Evolutionary conservation across 2,888 invertebrate species (phyloP), one percentile per base, ranked within the genome.

Genomic region (Tenthredo mesomela): DNA sequence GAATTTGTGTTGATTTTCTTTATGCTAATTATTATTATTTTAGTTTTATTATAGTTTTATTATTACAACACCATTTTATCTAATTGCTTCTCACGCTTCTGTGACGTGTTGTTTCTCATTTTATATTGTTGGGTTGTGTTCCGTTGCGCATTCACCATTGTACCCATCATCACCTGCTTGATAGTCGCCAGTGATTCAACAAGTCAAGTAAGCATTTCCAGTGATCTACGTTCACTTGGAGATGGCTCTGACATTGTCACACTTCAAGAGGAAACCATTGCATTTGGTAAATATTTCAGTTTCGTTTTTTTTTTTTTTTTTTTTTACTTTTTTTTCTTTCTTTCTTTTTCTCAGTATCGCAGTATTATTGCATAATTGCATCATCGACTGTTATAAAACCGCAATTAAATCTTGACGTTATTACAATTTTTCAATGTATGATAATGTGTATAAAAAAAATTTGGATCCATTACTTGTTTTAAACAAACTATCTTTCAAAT

Each of bases 191-290:
- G 92, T 89, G 93, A 93, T 91, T 91, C 93, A 87, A 90, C 93
- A 91, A 93, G 93, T 93, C 93, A 93, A 89, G 92, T 92, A 92
- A 93, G 93, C 91, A 93, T 93, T 92, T 93, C 93, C 92, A 93
- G 93, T 89, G 93, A 93, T 89, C 92, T 92, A 78, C 92, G 93
- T 87, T 93, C 93, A 88, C 92, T 93, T 86, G 92, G 92, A 86
- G 93, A 93, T 88, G 89, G 92, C 84, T 93, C 93, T 87, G 93
- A 93, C 89, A 92, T 92, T 90, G 90, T 91, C 86, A 92, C 93
- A 86, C 91, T 93, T 89, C 93, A 93, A 90, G 93, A 93, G 91
- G 93, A 93, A 89, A 92, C 91, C 89, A 90, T 92, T 89, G 91
- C 92, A 87, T 92, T 92, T 88, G 93, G 93, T 93, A 93, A 93